Percentiles rank a stretch among this genome's conserved stretches.
These are phyloP conservation scores for Mesopsocus fuscifrons DNA, from an alignment of 2,888 invertebrate species.

Conservation along the genomic window DNA sequence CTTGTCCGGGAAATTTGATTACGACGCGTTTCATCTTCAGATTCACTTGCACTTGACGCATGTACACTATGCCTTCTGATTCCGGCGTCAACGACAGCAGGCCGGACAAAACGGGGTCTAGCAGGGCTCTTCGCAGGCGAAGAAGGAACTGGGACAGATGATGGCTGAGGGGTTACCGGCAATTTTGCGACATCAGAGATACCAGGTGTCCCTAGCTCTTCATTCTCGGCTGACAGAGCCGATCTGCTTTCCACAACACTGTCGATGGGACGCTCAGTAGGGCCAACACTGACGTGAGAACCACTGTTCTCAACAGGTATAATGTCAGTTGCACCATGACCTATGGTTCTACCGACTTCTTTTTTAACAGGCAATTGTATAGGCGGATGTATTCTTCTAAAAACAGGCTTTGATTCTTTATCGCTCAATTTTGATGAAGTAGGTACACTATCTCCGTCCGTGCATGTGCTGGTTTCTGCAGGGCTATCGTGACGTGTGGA, in stretches of 20 bases:
- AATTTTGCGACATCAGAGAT: conserved; percentile 10
- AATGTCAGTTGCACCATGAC: conserved; percentile 9
- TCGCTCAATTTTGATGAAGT: no score
- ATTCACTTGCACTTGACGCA: conserved; percentile 38
- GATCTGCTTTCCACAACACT: no score
- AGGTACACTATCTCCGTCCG: no score
- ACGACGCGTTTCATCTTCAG: conserved; percentile 35
- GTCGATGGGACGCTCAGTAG: no score
- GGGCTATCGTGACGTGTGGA: neutral
- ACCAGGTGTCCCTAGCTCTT: conserved; percentile 7
- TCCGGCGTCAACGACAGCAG: conserved; percentile 8
- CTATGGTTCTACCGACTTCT: conserved; percentile 7
- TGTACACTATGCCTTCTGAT: conserved; percentile 3
- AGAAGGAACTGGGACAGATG: neutral
- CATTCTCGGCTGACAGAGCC: conserved; percentile 23
- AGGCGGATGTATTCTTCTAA: conserved; percentile 6
- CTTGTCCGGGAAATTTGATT: conserved; percentile 14
- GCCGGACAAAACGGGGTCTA: neutral
- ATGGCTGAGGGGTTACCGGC: no score
- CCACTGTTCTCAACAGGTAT: conserved; percentile 17
- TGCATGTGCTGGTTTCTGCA: neutral
- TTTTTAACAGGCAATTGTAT: conserved; percentile 11
- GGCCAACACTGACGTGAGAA: no score
- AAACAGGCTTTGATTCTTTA: no score
- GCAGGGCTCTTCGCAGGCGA: conserved; percentile 6